These are phyloP conservation scores for Rhinella marina DNA, from an alignment of 2,797 vertebrate species.

Conservation along the genomic window DNA sequence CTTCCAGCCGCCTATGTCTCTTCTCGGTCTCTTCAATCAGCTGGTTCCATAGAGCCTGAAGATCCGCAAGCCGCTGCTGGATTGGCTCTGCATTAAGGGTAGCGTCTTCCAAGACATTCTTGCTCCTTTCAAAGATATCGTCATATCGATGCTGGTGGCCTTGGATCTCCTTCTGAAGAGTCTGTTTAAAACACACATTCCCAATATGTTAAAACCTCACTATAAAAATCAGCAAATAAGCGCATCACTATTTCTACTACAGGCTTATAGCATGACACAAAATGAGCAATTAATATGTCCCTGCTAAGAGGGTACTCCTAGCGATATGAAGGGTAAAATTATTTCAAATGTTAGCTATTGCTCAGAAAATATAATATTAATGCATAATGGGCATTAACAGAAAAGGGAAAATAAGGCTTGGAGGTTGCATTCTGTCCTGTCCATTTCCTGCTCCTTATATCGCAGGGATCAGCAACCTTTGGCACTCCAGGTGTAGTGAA, in stretches of 20 bases:
- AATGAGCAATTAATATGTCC: no score
- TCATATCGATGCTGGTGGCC: constrained; percentile 96
- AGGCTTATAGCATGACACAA: background rate
- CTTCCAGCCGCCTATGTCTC: constrained; percentile 87
- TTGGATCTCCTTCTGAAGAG: constrained; percentile 96
- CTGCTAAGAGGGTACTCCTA: no score
- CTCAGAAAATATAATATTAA: no score
- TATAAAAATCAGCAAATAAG: no score
- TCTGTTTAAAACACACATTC: constrained; percentile 73
- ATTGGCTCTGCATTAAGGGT: constrained; percentile 81
- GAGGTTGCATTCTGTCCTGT: no score
- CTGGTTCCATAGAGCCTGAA: constrained; percentile 87
- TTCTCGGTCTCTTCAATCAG: constrained; percentile 89
- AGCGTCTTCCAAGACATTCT: constrained; percentile 81
- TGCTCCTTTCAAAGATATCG: constrained; percentile 94
- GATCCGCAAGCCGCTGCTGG: constrained; percentile 82
- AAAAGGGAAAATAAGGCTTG: no score
- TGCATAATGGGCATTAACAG: no score
- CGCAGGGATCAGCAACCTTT: no score
- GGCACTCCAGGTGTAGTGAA: no score
- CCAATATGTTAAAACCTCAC: background rate
- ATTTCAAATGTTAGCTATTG: no score
- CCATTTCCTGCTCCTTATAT: no score
- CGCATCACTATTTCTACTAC: background rate
- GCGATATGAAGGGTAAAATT: no score